Conservation (phyloP, 37 sponge, comb jelly and placozoan genomes). For the Ephydatia muelleri region DNA sequence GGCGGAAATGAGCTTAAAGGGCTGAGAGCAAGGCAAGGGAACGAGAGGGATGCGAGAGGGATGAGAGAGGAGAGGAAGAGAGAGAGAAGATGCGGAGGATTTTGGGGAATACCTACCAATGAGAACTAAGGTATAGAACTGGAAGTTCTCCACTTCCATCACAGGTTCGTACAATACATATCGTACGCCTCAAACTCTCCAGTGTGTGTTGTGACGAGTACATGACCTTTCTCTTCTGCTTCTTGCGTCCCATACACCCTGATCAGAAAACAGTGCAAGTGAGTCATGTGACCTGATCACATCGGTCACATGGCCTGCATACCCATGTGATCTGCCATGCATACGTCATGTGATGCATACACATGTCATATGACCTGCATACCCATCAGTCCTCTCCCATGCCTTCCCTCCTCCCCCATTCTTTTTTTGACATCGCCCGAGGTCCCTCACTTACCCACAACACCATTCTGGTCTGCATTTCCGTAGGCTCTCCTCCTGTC, state of each 20-base stretch:
- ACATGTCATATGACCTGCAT: not conserved
- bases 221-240: slow-evolving; percentile 65
- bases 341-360: not conserved
- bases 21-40: too few relatives aligned
- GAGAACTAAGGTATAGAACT: slow-evolving; percentile 66
- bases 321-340: not conserved
- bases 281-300: not conserved
- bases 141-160: slow-evolving; percentile 63
- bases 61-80: not conserved
- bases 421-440: too few relatives aligned
- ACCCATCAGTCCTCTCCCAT: not conserved
- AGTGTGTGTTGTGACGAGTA: slow-evolving; percentile 75
- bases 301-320: not conserved
- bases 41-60: too few relatives aligned
- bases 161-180: slow-evolving; percentile 82
- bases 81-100: too few relatives aligned
- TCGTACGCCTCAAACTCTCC: slow-evolving; percentile 85
- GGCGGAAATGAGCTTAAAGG: too few relatives aligned
- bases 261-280: not conserved
- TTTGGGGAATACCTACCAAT: slow-evolving; percentile 49
- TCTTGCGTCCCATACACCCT: slow-evolving; percentile 73
- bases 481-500: not conserved
- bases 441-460: not conserved
- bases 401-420: not conserved
- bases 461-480: not conserved